Evolutionary conservation across 2,888 invertebrate genomes (phyloP).

Genomic region (Drepanosiphum platanoidis): DNA sequence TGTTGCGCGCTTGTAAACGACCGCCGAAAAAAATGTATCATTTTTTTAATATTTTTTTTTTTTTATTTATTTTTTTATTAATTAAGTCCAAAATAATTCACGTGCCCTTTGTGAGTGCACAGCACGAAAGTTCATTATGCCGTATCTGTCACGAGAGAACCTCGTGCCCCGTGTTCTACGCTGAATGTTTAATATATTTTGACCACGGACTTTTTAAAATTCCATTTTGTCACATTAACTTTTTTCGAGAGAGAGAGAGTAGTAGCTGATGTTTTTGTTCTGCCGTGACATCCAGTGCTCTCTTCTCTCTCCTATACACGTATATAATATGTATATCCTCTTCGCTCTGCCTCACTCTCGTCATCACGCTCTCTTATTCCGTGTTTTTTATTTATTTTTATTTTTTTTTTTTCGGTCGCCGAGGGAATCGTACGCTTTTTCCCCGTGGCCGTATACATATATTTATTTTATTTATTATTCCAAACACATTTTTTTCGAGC

Average conservation of each 20-base stretch:
- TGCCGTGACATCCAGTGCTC: slow-evolving; percentile 23
- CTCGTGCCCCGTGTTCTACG: background rate
- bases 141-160: slow-evolving; percentile 48
- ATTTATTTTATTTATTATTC: slow-evolving; percentile 60
- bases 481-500: slow-evolving; percentile 47
- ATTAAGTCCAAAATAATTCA: slow-evolving; percentile 49
- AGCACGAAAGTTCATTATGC: slow-evolving; percentile 50
- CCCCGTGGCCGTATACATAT: background rate
- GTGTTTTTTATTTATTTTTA: background rate
- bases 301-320: background rate
- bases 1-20: slow-evolving; percentile 11
- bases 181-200: slow-evolving; percentile 53
- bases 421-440: slow-evolving; percentile 25
- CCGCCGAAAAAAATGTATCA: background rate
- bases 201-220: slow-evolving; percentile 56
- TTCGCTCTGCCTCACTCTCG: background rate
- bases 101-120: slow-evolving; percentile 16
- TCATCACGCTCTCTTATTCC: background rate
- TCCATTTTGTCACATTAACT: slow-evolving; percentile 61
- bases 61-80: background rate
- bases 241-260: slow-evolving; percentile 39
- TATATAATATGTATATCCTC: background rate
- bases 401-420: slow-evolving; percentile 40
- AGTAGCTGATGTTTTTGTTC: slow-evolving; percentile 53
- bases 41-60: background rate